Evolutionary conservation across 2,113 vertebrate genomes (phyloP).

Genomic region (Zingel zingel): DNA sequence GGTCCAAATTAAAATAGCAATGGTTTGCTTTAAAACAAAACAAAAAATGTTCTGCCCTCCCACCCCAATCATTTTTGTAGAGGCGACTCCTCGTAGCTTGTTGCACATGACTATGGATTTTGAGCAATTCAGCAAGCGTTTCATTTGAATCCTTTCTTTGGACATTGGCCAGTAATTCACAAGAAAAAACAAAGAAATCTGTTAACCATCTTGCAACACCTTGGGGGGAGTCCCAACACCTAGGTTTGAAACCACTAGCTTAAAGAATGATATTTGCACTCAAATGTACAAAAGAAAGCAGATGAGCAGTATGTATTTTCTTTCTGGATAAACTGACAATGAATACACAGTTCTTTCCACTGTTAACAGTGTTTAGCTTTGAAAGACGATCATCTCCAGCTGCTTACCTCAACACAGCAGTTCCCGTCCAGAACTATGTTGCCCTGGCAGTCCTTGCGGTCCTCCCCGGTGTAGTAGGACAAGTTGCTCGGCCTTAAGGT

Average conservation of each 20-base stretch:
- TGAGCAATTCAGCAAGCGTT: not conserved
- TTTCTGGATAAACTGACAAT: not conserved
- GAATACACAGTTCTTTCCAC: not conserved
- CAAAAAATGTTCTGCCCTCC: not conserved
- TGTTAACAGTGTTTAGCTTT: constrained; percentile 12
- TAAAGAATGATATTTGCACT: constrained; percentile 1
- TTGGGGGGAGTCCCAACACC: constrained; percentile 12
- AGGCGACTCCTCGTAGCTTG: not conserved
- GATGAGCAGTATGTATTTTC: not conserved
- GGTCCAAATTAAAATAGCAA: not conserved
- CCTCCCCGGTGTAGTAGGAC: constrained; percentile 91
- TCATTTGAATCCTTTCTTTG: not conserved
- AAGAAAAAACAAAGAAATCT: not conserved
- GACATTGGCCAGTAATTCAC: not conserved
- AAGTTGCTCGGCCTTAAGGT: constrained; percentile 90
- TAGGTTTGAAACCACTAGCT: not conserved
- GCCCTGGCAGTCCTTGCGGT: constrained; percentile 93
- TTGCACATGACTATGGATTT: not conserved
- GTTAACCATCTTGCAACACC: not conserved
- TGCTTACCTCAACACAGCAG: constrained; percentile 93
- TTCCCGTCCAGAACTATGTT: constrained; percentile 90
- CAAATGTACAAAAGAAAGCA: constrained; percentile 4
- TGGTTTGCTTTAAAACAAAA: not conserved
- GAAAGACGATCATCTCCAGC: constrained; percentile 9
- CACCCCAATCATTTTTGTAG: no score